These are phyloP conservation scores for Chydorus sphaericus DNA, from an alignment of 2,888 invertebrate genomes.

Conservation along the genomic window DNA sequence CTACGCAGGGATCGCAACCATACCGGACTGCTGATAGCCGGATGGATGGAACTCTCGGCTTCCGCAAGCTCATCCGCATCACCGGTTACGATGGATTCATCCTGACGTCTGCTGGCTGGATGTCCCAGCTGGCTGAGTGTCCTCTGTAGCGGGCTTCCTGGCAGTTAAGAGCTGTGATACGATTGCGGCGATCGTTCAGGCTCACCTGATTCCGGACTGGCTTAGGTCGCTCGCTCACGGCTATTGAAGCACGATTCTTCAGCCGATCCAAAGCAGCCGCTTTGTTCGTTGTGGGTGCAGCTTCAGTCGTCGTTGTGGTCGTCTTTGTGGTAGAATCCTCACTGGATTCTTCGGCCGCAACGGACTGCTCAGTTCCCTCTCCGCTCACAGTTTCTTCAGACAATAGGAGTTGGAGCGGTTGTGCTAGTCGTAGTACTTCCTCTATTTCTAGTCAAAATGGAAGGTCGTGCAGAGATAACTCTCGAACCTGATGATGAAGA, in stretches of 20 bases:
- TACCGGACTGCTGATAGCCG: neutral
- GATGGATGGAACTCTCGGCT: neutral
- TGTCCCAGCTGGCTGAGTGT: too few relatives aligned
- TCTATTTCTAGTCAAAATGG: conserved; percentile 3
- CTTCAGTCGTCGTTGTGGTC: neutral
- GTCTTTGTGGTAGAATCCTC: neutral
- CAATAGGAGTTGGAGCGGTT: neutral
- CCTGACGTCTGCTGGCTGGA: too few relatives aligned
- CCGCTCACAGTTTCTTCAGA: neutral
- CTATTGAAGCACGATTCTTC: conserved; percentile 2
- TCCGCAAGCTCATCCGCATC: neutral
- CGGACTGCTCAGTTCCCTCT: neutral
- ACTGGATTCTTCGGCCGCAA: neutral
- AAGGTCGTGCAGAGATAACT: conserved; percentile 1
- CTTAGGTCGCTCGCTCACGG: conserved; percentile 12
- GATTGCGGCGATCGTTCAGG: conserved; percentile 4
- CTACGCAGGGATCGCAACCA: neutral
- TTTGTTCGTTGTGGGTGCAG: neutral
- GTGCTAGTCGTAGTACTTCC: conserved; percentile 10
- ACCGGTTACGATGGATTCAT: neutral
- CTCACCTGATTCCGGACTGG: neutral
- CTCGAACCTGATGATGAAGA: too few relatives aligned
- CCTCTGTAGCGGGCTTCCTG: too few relatives aligned
- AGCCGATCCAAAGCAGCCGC: neutral
- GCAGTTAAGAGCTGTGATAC: neutral